Evolutionary conservation across 2,888 invertebrate genomes (phyloP).

Genomic region (Leucozona laternaria): DNA sequence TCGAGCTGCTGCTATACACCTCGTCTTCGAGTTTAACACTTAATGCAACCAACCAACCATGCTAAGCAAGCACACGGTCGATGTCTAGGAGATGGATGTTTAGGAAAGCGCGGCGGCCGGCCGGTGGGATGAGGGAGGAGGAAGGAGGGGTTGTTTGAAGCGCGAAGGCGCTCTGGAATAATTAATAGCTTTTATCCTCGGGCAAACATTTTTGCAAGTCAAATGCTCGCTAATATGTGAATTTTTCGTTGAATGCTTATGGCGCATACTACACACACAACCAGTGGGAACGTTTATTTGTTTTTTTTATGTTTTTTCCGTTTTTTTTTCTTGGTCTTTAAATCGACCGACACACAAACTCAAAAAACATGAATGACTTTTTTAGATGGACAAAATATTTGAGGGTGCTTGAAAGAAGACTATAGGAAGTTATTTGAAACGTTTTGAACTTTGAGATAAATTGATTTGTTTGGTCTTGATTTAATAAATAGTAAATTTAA

Average conservation of each 20-base stretch:
- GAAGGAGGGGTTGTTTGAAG: neutral
- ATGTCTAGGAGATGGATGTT: constrained; percentile 15
- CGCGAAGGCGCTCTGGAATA: constrained; percentile 53
- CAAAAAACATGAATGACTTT: constrained; percentile 23
- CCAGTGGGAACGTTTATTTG: constrained; percentile 26
- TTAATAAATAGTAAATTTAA: neutral
- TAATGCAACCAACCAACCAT: constrained; percentile 19
- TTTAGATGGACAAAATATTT: neutral
- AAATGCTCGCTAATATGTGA: constrained; percentile 71
- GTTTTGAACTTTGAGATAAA: neutral
- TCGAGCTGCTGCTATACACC: constrained; percentile 24
- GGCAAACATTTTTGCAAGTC: constrained; percentile 62
- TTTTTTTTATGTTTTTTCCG: neutral
- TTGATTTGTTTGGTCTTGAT: neutral
- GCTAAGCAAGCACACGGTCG: constrained; percentile 9
- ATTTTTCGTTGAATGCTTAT: constrained; percentile 44
- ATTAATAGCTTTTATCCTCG: constrained; percentile 70
- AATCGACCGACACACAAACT: constrained; percentile 19
- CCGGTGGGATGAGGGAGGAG: neutral
- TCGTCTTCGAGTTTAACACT: constrained; percentile 29
- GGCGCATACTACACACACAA: constrained; percentile 1
- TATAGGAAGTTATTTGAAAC: constrained; percentile 13
- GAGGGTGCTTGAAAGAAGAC: neutral
- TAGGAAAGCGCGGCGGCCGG: constrained; percentile 7
- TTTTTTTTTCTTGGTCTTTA: neutral